Base-by-base conservation (phyloP, 2,888 invertebrate species). In the Coenonympha arcania region DNA sequence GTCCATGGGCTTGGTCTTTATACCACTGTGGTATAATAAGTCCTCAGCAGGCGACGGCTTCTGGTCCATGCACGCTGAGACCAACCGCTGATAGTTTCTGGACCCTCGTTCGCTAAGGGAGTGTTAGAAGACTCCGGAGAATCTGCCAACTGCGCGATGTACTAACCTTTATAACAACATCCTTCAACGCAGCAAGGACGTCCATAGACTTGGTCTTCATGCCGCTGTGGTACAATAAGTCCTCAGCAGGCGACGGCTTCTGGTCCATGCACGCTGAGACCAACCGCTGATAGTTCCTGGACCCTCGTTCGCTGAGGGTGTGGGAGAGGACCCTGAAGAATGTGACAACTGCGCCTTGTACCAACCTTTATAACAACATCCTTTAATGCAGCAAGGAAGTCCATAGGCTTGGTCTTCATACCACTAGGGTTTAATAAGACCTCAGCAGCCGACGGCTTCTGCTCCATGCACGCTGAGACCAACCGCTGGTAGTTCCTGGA, bases 41-140 rank as follows among this genome's bases (percentile, higher is more conserved):
- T 97, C 94, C 63, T 92, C 93, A 0, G 90, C 91, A 0, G 89
- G 75, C 0, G 89, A 84, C 0, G 88, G 79, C 49, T 87, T 82
- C 77, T 92, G 85, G 36, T 77, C 73, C 0, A 85, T 57, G 18
- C 85, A 85, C 0, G 80, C 81, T 0, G 66, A 59, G 1, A 86
- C 63, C 2, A 85, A 66, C 1, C 76, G 58, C 48, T 68, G 69
- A 60, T 83, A 80, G 0, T 72, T 71, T 3, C 76, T 61, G 0
- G 77, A 68, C 2, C 65, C 92, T 1, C 94, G 91, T 69, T 95
- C 94, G 9, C 90, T 90, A 1, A 98, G 84, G 0, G 95, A 94
- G 60, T 94, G 93, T n/a, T 92, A 88, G 9, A 98, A 84, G 67
- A 95, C 90, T 59, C 95, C 95, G 44, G 93, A 91, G 1, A 97